Percentiles rank a stretch among this genome's conserved stretches.
phyloP scores from a whole-genome alignment of 2,888 invertebrate genomes.

The Augochlorella aurata region DNA sequence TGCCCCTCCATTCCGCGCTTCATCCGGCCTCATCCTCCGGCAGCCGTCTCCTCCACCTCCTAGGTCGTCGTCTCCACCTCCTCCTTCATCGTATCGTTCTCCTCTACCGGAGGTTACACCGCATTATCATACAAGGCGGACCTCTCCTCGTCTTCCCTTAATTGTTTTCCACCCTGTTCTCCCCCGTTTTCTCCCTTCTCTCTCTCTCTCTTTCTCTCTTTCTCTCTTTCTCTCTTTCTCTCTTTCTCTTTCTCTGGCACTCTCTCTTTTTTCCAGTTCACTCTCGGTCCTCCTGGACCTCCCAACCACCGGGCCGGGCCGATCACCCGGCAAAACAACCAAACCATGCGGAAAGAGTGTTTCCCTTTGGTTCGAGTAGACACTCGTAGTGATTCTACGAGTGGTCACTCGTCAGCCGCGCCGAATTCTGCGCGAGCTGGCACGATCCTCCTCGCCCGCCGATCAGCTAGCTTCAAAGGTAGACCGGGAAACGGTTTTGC shows the following conservation, averaged over 20 bases:
- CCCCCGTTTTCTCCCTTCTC: slow-evolving; percentile 22
- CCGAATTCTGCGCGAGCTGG: slow-evolving; percentile 60
- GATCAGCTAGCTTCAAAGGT: slow-evolving; percentile 61
- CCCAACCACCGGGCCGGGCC: not conserved
- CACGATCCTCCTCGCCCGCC: slow-evolving; percentile 41
- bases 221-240: not conserved
- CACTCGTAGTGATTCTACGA: slow-evolving; percentile 58
- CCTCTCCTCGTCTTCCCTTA: slow-evolving; percentile 73
- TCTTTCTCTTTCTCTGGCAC: not conserved
- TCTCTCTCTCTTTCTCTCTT: slow-evolving; percentile 3
- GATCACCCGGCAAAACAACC: slow-evolving; percentile 61
- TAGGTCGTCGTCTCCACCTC: slow-evolving; percentile 57
- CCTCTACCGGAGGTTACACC: slow-evolving; percentile 74
- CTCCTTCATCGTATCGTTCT: slow-evolving; percentile 75
- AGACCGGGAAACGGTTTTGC: slow-evolving; percentile 53
- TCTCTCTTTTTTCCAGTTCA: not conserved
- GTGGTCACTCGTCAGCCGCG: slow-evolving; percentile 67
- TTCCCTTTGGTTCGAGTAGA: slow-evolving; percentile 52
- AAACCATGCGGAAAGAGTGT: slow-evolving; percentile 57
- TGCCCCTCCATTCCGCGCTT: slow-evolving; percentile 37
- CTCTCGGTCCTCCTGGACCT: not conserved
- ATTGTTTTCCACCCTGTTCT: slow-evolving; percentile 72
- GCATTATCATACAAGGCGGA: slow-evolving; percentile 79
- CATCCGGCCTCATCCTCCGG: slow-evolving; percentile 43
- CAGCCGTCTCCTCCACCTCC: slow-evolving; percentile 49